These are phyloP conservation scores for Conopomorpha cramerella DNA, from an alignment of 1,140 invertebrate genomes.

Conservation along the genomic window DNA sequence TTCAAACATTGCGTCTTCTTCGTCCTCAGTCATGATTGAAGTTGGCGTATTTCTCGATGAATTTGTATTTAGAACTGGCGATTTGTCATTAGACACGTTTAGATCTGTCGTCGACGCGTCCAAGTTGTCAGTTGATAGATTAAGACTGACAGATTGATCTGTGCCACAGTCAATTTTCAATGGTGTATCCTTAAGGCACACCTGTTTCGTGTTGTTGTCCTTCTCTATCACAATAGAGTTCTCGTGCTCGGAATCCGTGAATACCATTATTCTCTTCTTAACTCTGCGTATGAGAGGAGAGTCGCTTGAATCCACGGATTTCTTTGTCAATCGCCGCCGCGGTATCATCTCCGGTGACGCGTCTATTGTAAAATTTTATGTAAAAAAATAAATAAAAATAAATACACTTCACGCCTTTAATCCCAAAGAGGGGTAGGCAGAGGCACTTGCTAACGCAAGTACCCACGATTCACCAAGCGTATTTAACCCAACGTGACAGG, in stretches of 20 bases:
- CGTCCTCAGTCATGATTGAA: no score
- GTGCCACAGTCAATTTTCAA: constrained; percentile 15
- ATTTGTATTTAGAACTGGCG: no score
- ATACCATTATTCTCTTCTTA: constrained; percentile 32
- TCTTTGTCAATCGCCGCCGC: constrained; percentile 10
- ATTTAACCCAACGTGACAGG: no score
- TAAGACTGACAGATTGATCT: constrained; percentile 7
- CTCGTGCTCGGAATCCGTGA: constrained; percentile 39
- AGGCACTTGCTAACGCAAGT: no score
- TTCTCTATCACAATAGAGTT: constrained; percentile 39
- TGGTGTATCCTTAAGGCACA: constrained; percentile 36
- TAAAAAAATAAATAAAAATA: constrained; percentile 1
- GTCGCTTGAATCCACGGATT: constrained; percentile 3
- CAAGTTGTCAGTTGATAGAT: no score
- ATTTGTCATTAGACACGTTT: no score
- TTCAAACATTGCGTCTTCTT: constrained; percentile 31
- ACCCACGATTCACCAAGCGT: no score
- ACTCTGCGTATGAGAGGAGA: constrained; percentile 19
- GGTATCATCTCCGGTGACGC: constrained; percentile 36
- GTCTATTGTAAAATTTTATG: constrained; percentile 11
- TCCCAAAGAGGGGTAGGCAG: no score
- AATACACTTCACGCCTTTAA: no score
- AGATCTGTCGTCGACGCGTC: no score
- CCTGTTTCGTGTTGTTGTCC: constrained; percentile 22
- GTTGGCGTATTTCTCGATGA: no score